These are phyloP conservation scores for Melinopterus prodromus DNA, from an alignment of 2,888 invertebrate genomes.

Conservation along the genomic window DNA sequence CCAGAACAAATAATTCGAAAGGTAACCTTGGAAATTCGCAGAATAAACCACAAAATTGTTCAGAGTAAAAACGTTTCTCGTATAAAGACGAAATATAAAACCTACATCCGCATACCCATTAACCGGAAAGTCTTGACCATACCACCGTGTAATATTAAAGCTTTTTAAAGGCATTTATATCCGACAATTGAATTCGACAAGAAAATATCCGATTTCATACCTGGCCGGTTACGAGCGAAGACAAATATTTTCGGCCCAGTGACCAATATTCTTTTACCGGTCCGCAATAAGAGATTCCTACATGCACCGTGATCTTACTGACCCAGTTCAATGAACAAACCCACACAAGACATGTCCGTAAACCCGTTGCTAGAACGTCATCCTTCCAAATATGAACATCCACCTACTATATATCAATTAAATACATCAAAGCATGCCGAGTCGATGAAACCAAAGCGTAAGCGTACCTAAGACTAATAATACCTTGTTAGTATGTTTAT, in stretches of 20 bases:
- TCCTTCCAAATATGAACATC: not conserved
- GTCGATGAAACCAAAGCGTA: not conserved
- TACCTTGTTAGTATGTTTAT: not conserved
- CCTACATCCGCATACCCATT: not conserved
- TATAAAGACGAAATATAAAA: not conserved
- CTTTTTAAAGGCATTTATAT: not conserved
- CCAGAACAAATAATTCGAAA: not conserved
- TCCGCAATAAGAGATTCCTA: not conserved
- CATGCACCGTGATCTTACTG: not conserved
- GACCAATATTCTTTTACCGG: not conserved
- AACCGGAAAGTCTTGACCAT: not conserved
- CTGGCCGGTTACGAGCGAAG: not conserved
- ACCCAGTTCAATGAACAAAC: constrained; percentile 4
- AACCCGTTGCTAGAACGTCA: not conserved
- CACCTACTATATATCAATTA: not conserved
- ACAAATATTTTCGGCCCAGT: not conserved
- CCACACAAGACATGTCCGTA: not conserved
- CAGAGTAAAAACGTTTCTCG: not conserved
- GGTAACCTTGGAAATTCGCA: not conserved
- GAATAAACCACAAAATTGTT: not conserved
- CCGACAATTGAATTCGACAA: not conserved
- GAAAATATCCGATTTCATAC: not conserved
- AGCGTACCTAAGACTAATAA: not conserved
- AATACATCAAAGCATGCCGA: not conserved
- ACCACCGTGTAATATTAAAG: not conserved